Percentiles rank a stretch among this genome's conserved stretches.
phyloP scores from a whole-genome alignment of 2,113 vertebrate species.

The Larimichthys polyactis region DNA sequence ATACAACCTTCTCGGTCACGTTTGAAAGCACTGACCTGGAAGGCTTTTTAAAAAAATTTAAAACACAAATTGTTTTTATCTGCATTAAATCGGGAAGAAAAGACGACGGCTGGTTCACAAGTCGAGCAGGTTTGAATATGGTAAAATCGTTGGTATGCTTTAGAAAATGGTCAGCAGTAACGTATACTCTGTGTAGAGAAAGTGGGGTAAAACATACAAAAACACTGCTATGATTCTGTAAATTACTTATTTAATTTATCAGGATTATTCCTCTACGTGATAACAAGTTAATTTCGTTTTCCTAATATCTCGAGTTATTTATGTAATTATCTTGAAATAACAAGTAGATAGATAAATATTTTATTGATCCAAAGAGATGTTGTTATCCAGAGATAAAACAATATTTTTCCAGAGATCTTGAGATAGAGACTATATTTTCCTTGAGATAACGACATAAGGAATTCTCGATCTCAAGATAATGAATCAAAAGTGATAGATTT shows the following conservation, averaged over 20 bases:
- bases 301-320: too few species aligned
- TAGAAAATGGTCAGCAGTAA: conserved; percentile 76
- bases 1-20: conserved; percentile 25
- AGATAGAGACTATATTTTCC: too few species aligned
- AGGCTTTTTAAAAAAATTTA: neutral
- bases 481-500: too few species aligned
- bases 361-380: too few species aligned
- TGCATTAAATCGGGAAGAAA: neutral
- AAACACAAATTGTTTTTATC: conserved; percentile 25
- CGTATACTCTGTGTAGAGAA: conserved; percentile 67
- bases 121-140: conserved; percentile 16
- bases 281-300: too few species aligned
- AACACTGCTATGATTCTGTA: neutral
- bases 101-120: neutral
- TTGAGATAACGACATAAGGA: too few species aligned
- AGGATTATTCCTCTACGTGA: neutral
- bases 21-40: conserved; percentile 37
- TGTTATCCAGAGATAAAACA: too few species aligned
- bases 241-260: neutral
- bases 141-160: conserved; percentile 21
- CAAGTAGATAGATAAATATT: too few species aligned
- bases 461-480: too few species aligned
- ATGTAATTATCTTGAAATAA: too few species aligned
- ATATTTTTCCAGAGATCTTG: too few species aligned
- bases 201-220: conserved; percentile 67